A percentile compares a stretch with the other conserved stretches of the same genome.
Conservation (phyloP, 1,140 invertebrate genomes). For the Drosophila paulistorum region DNA sequence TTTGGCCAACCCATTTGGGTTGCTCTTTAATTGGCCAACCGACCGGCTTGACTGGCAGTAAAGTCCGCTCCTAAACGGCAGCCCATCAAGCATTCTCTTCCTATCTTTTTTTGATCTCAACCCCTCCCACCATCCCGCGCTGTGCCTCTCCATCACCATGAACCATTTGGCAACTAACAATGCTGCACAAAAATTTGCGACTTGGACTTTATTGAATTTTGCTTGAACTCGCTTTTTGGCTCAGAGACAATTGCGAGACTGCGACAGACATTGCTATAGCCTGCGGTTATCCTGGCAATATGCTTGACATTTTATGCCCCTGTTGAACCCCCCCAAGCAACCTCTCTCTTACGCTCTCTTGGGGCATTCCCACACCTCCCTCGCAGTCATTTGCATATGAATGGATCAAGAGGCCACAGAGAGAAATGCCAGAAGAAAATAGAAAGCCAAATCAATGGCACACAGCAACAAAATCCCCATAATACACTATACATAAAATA, state of each 20-base stretch:
- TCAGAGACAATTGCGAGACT: constrained; percentile 16
- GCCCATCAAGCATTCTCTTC: neutral
- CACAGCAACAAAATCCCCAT: neutral
- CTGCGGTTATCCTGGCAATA: constrained; percentile 21
- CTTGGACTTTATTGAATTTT: constrained; percentile 25
- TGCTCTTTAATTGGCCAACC: constrained; percentile 21
- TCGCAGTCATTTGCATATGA: constrained; percentile 18
- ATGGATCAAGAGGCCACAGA: constrained; percentile 15
- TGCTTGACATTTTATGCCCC: constrained; percentile 20
- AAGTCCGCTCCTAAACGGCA: neutral
- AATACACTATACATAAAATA: neutral
- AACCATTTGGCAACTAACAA: constrained; percentile 21
- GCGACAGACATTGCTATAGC: constrained; percentile 3
- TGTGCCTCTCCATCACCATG: neutral
- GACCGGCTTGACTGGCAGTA: neutral
- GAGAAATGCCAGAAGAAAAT: constrained; percentile 21
- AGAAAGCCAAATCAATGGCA: constrained; percentile 9
- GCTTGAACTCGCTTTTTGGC: constrained; percentile 9
- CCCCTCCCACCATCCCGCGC: neutral
- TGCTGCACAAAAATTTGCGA: constrained; percentile 23
- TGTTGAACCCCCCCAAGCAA: neutral
- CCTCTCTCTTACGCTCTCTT: neutral
- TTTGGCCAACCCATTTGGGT: constrained; percentile 12
- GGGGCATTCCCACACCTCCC: neutral
- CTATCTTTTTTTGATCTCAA: neutral